Conservation (phyloP, 2,888 invertebrate species). For the Mamestra brassicae region DNA sequence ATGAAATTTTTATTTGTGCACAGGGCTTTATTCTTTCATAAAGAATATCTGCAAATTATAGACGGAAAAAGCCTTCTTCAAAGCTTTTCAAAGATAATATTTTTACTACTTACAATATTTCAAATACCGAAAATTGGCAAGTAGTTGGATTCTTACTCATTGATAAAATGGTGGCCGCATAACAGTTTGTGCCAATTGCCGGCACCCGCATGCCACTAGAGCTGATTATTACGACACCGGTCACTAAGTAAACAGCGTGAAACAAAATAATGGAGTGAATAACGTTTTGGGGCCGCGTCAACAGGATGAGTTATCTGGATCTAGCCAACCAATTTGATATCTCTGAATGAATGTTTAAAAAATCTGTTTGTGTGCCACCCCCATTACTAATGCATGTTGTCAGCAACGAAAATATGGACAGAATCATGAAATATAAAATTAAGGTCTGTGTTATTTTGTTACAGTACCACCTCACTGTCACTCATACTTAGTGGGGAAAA, state of each 20-base stretch:
- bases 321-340: constrained; percentile 16
- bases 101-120: constrained; percentile 29
- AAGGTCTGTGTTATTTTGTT: constrained; percentile 12
- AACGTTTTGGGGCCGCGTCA: constrained; percentile 37
- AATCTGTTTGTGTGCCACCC: background rate
- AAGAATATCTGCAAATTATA: constrained; percentile 12
- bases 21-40: constrained; percentile 2
- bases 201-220: constrained; percentile 66
- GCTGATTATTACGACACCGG: constrained; percentile 68
- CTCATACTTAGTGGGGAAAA: constrained; percentile 3
- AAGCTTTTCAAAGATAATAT: constrained; percentile 2
- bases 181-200: constrained; percentile 76
- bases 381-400: background rate
- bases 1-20: constrained; percentile 21
- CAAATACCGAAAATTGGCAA: constrained; percentile 52
- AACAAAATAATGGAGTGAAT: constrained; percentile 52
- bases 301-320: constrained; percentile 40
- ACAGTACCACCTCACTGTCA: background rate
- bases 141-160: constrained; percentile 61
- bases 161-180: constrained; percentile 75
- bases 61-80: background rate
- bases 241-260: constrained; percentile 51
- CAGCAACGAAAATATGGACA: constrained; percentile 8
- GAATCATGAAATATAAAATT: background rate
- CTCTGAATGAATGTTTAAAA: background rate